These are phyloP conservation scores for Mionectes olivaceus DNA, from an alignment of 2,797 vertebrate species.

Conservation along the genomic window DNA sequence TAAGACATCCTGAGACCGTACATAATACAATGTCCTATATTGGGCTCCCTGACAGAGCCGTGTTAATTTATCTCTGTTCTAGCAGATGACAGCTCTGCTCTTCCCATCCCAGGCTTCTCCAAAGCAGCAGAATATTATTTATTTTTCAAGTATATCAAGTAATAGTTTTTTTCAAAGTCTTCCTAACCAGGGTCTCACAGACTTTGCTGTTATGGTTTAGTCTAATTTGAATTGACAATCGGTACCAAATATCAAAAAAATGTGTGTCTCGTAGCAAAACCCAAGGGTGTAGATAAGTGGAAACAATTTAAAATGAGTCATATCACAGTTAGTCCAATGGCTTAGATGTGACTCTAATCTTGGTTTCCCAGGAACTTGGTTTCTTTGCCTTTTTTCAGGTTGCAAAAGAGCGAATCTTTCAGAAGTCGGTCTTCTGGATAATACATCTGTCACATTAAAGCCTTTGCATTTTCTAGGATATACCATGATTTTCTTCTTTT, in stretches of 20 bases:
- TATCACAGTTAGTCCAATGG: not conserved
- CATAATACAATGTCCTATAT: not conserved
- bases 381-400: not conserved
- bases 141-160: not conserved
- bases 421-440: not conserved
- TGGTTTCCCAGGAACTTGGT: not conserved
- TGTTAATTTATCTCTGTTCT: slow-evolving; percentile 38
- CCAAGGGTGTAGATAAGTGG: not conserved
- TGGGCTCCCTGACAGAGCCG: not conserved
- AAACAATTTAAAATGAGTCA: not conserved
- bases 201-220: not conserved
- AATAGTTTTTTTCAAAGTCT: not conserved
- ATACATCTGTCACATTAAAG: not conserved
- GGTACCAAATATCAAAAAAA: not conserved
- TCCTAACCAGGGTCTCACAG: not conserved
- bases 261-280: not conserved
- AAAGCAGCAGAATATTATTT: not conserved
- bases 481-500: not conserved
- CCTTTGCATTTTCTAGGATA: not conserved
- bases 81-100: slow-evolving; percentile 22
- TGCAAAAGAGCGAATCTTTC: not conserved
- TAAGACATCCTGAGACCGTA: not conserved
- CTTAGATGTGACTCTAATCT: not conserved
- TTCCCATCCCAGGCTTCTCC: not conserved
- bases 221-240: not conserved